These are phyloP conservation scores for Noturus placidus DNA, from an alignment of 2,113 vertebrate species.

Conservation along the genomic window DNA sequence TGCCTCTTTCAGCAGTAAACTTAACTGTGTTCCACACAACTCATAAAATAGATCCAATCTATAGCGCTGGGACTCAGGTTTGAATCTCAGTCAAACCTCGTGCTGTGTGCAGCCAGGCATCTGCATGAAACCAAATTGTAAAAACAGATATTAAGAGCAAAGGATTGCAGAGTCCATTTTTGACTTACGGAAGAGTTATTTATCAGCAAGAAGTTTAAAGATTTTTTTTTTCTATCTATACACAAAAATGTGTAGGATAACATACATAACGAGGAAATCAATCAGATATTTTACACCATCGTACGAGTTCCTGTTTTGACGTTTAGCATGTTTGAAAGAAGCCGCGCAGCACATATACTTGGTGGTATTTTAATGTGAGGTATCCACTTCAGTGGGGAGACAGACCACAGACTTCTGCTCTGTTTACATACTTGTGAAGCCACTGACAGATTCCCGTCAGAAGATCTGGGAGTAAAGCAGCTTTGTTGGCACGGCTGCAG, in stretches of 20 bases:
- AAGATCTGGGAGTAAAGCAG: conserved; percentile 58
- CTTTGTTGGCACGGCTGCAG: conserved; percentile 53
- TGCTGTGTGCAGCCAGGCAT: not conserved
- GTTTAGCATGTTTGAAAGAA: conserved; percentile 47
- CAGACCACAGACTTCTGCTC: conserved; percentile 54
- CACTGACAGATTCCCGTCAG: conserved; percentile 68
- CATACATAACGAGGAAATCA: not conserved
- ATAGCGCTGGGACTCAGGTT: not conserved
- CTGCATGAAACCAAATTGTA: not conserved
- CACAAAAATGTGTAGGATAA: not conserved
- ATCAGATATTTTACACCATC: conserved; percentile 45
- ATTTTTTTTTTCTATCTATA: not conserved
- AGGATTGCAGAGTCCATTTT: not conserved
- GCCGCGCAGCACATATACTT: conserved; percentile 31
- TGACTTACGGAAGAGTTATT: not conserved
- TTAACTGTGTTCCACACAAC: conserved; percentile 12
- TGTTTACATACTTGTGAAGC: conserved; percentile 70
- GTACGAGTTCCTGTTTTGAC: conserved; percentile 47
- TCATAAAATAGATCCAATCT: not conserved
- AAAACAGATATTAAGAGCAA: not conserved
- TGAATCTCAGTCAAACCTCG: not conserved
- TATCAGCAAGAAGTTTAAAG: not conserved
- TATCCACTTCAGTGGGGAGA: conserved; percentile 51
- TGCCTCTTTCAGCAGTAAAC: conserved; percentile 16
- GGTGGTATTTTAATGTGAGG: conserved; percentile 51